Conservation (phyloP, 2,888 invertebrate species). For the Timema podura region DNA sequence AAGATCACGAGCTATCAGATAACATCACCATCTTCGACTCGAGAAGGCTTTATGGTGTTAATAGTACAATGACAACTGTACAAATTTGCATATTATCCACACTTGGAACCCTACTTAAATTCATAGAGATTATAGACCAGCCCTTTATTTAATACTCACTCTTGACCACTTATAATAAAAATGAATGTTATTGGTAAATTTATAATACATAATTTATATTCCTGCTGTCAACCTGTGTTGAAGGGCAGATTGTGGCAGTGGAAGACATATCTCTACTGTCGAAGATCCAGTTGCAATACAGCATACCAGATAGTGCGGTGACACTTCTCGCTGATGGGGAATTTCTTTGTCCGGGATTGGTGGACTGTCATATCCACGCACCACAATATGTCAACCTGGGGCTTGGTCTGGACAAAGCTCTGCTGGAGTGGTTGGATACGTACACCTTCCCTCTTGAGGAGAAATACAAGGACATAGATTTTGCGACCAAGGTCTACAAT, state of each 20-base stretch:
- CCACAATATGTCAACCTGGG: constrained; percentile 85
- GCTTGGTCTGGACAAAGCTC: constrained; percentile 70
- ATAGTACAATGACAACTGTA: too few species aligned
- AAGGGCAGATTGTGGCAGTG: constrained; percentile 45
- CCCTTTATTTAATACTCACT: too few species aligned
- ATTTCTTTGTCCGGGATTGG: constrained; percentile 81
- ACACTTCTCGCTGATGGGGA: constrained; percentile 43
- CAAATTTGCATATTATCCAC: too few species aligned
- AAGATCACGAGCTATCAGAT: too few species aligned
- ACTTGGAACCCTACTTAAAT: too few species aligned
- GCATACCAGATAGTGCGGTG: constrained; percentile 31
- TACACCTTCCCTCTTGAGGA: constrained; percentile 85
- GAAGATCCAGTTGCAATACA: constrained; percentile 38
- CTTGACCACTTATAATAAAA: too few species aligned
- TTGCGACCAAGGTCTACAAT: constrained; percentile 66
- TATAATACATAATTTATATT: too few species aligned
- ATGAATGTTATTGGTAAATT: too few species aligned
- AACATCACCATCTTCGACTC: too few species aligned
- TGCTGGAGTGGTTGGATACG: constrained; percentile 78
- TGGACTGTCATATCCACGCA: constrained; percentile 89
- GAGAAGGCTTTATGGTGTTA: too few species aligned
- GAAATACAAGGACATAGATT: constrained; percentile 61
- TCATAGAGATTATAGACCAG: too few species aligned
- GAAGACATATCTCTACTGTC: constrained; percentile 37
- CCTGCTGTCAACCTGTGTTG: constrained; percentile 19